phyloP scores from a whole-genome alignment of 1,140 invertebrate genomes.

The Bilobella aurantiaca region DNA sequence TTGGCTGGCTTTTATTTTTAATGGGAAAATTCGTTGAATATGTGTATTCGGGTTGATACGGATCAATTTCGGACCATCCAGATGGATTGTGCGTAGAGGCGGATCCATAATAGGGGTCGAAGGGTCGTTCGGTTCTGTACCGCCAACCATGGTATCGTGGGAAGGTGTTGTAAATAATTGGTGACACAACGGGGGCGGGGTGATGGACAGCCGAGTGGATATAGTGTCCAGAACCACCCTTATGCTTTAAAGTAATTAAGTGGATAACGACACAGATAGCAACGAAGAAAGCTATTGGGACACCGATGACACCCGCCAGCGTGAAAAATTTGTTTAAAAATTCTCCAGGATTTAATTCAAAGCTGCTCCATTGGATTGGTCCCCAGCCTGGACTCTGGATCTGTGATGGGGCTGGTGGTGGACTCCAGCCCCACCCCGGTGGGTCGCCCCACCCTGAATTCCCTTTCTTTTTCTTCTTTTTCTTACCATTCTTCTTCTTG shows the following conservation, averaged over 20 bases:
- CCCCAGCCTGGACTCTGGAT: not conserved
- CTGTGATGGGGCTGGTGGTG: not conserved
- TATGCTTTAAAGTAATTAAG: not conserved
- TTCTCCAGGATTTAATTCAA: not conserved
- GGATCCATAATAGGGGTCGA: not conserved
- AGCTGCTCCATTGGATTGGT: slow-evolving; percentile 1
- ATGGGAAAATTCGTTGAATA: too few relatives aligned
- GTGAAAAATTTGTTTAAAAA: not conserved
- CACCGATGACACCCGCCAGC: not conserved
- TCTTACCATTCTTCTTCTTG: not conserved
- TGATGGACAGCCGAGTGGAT: not conserved
- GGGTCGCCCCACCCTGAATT: not conserved
- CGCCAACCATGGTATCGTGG: not conserved
- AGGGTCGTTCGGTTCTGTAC: not conserved
- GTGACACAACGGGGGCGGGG: not conserved
- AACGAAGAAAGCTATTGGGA: not conserved
- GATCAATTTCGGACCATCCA: too few relatives aligned
- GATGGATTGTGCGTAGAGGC: not conserved
- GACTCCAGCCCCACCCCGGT: not conserved
- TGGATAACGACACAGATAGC: not conserved
- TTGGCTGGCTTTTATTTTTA: too few relatives aligned
- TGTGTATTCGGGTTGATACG: too few relatives aligned
- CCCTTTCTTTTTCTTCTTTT: not conserved
- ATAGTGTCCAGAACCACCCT: not conserved
- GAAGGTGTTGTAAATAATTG: not conserved